Evolutionary conservation across 2,888 invertebrate genomes (phyloP).

Genomic region (Scrobipalpa costella): DNA sequence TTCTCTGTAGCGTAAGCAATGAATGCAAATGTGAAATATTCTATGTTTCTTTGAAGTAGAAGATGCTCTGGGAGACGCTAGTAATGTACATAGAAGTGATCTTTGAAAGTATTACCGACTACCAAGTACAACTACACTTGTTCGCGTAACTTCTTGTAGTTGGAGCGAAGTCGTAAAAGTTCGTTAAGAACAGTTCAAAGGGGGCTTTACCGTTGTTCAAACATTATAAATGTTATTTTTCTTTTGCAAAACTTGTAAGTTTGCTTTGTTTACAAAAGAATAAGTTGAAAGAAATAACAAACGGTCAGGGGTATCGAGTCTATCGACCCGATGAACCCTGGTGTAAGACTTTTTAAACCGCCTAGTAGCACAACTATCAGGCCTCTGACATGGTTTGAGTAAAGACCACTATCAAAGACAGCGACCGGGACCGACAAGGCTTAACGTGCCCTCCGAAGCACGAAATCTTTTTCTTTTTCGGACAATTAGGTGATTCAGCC

Average conservation of each 20-base stretch:
- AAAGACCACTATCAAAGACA: too few species aligned
- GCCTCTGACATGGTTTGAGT: too few species aligned
- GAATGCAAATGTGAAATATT: not conserved
- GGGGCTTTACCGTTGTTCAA: constrained; percentile 8
- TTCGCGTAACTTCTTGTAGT: not conserved
- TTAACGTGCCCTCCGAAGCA: too few species aligned
- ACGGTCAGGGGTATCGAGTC: too few species aligned
- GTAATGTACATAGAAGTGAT: not conserved
- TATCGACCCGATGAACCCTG: too few species aligned
- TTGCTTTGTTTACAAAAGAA: not conserved
- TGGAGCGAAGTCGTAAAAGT: not conserved
- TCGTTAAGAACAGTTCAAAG: constrained; percentile 10
- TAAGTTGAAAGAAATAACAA: not conserved
- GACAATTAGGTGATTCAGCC: too few species aligned
- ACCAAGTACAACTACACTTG: not conserved
- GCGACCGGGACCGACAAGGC: too few species aligned
- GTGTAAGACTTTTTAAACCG: too few species aligned
- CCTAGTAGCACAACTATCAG: too few species aligned
- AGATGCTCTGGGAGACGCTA: not conserved
- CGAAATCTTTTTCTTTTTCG: too few species aligned
- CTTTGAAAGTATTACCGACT: not conserved
- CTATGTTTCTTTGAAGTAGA: not conserved
- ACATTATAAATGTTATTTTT: constrained; percentile 4
- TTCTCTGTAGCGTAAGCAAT: not conserved
- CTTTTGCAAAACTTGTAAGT: not conserved